Conservation (phyloP, 2,888 invertebrate genomes). For the Xestobium rufovillosum region DNA sequence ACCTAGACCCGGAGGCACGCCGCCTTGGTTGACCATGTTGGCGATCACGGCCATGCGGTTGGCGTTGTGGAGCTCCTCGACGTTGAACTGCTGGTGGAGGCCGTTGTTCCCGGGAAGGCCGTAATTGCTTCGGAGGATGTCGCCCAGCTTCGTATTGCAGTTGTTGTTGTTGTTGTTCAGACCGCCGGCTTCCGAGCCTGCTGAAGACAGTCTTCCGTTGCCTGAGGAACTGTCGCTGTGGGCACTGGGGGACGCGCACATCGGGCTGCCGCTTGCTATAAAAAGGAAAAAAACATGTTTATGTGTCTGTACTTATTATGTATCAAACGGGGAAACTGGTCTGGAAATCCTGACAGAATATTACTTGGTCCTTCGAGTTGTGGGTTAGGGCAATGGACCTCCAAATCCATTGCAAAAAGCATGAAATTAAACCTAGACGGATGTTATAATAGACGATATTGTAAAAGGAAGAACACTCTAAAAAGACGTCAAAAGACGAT, state of each 20-base stretch:
- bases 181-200: conserved; percentile 68
- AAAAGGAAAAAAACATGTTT: too few relatives aligned
- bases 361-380: too few relatives aligned
- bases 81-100: conserved; percentile 55
- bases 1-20: conserved; percentile 50
- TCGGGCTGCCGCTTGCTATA: conserved; percentile 50
- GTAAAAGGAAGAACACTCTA: too few relatives aligned
- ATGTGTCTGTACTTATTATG: too few relatives aligned
- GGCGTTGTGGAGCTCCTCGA: conserved; percentile 52
- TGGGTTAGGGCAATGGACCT: too few relatives aligned
- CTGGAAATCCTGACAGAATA: too few relatives aligned
- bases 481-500: too few relatives aligned
- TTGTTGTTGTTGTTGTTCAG: conserved; percentile 64
- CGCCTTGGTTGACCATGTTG: conserved; percentile 56
- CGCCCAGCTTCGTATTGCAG: conserved; percentile 51
- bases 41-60: conserved; percentile 66
- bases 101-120: conserved; percentile 47
- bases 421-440: too few relatives aligned
- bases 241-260: conserved; percentile 76
- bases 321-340: too few relatives aligned
- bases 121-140: conserved; percentile 41
- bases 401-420: too few relatives aligned
- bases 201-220: conserved; percentile 72
- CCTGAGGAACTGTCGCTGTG: conserved; percentile 81
- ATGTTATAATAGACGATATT: too few relatives aligned